Base-by-base conservation (phyloP, 1,140 invertebrate genomes). In the Cotesia chilonis region DNA sequence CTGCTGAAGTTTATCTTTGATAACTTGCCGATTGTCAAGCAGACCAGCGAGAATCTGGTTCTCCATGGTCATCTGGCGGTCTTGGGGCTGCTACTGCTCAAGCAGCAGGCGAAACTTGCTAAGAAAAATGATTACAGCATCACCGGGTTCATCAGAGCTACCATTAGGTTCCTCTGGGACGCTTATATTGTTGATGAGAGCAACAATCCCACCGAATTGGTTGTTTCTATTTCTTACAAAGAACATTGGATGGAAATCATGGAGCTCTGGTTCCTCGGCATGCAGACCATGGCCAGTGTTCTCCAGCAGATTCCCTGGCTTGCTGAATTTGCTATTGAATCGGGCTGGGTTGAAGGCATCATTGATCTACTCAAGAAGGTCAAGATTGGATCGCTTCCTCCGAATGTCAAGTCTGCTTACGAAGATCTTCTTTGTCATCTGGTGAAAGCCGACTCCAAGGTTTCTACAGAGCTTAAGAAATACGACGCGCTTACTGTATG, bases 261-360 rank as follows among this genome's bases (percentile, higher is more conserved):
- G 84, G 96, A 97, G 83, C 86, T 97, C 1, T 97, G 96, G 96
- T 97, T 96, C 85, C 86, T 97, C 20, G 95, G 95, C 10, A 96
- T 97, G 94, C 95, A 97, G 85, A 96, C 95, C 10, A 92, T 96
- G 86, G 92, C 93, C 76, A 90, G 91, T 4, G 91, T 97, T 0
- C 84, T 97, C 6, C 89, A 92, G 3, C 88, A 92, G 60, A 90
- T 96, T 61, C 94, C 95, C 1, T 96, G 95, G 95, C 91, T 97
- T 17, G 94, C 94, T 0, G 94, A 96, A 78, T 97, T 97, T 86
- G 92, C 93, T 0, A 91, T 96, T 71, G 95, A 96, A 77, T 95
- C 94, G 80, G 95, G 95, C n/a, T 97, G 95, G 94, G 92, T 93
- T 0, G 91, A 95, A 81, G 94, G 94, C 10, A 96, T 96, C 71